phyloP scores from a whole-genome alignment of 1,140 invertebrate species.

The Andricus grossulariae region DNA sequence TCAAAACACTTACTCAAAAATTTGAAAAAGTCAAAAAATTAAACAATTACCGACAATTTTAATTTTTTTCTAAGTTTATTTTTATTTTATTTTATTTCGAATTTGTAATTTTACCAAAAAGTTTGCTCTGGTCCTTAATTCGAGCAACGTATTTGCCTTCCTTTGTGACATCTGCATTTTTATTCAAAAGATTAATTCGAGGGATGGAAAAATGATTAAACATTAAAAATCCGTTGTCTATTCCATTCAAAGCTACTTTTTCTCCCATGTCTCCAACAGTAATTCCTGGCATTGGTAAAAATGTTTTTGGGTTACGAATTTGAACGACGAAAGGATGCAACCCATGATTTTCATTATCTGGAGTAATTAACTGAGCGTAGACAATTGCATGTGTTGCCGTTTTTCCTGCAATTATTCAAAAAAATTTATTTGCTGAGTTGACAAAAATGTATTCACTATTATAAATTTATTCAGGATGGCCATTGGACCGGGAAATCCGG shows the following conservation, averaged over 20 bases:
- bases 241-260: constrained; percentile 90
- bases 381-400: constrained; percentile 90
- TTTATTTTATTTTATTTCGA: not conserved
- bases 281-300: constrained; percentile 83
- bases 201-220: constrained; percentile 92
- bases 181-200: constrained; percentile 88
- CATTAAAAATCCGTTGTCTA: constrained; percentile 94
- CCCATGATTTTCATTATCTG: constrained; percentile 89
- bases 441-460: no score
- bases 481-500: no score
- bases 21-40: not conserved
- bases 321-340: constrained; percentile 91
- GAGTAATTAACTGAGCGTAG: constrained; percentile 88
- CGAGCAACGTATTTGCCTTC: constrained; percentile 89
- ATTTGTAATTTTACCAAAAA: constrained; percentile 77
- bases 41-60: constrained; percentile 22
- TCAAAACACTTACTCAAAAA: no score
- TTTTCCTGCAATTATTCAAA: constrained; percentile 79
- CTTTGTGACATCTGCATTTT: constrained; percentile 89
- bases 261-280: constrained; percentile 90
- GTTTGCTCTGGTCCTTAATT: constrained; percentile 85
- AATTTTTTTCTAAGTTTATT: constrained; percentile 12
- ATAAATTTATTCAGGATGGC: no score
- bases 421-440: not conserved
- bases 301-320: constrained; percentile 85